These are phyloP conservation scores for Lophius piscatorius DNA, from an alignment of 2,113 vertebrate species.

Conservation along the genomic window DNA sequence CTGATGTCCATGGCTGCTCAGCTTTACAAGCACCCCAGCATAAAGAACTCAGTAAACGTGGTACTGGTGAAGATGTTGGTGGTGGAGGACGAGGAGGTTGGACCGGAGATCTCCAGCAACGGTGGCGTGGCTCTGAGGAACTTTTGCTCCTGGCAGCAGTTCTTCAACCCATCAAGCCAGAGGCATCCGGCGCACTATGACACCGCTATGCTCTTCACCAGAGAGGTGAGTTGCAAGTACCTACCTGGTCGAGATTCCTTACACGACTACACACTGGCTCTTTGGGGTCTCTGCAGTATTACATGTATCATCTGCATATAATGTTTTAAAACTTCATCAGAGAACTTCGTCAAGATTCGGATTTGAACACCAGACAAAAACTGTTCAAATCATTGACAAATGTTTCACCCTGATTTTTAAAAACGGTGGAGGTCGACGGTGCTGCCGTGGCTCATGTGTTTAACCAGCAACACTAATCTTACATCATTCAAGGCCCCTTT, in stretches of 20 bases:
- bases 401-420: too few species aligned
- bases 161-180: conserved; percentile 89
- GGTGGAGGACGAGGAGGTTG: conserved; percentile 82
- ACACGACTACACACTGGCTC: not conserved
- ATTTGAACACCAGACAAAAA: not conserved
- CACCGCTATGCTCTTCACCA: conserved; percentile 93
- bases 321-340: too few species aligned
- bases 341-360: too few species aligned
- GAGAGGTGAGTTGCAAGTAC: conserved; percentile 82
- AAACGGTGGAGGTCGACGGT: too few species aligned
- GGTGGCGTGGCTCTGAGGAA: conserved; percentile 89
- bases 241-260: not conserved
- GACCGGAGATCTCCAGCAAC: conserved; percentile 88
- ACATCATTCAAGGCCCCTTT: too few species aligned
- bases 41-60: conserved; percentile 89
- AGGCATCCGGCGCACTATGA: conserved; percentile 92
- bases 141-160: conserved; percentile 95
- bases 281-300: too few species aligned
- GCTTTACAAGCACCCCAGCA: conserved; percentile 94
- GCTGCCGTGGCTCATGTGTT: too few species aligned
- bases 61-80: conserved; percentile 93
- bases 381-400: not conserved
- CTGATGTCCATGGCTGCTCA: conserved; percentile 89
- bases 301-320: conserved; percentile 21
- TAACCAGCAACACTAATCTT: too few species aligned